These are phyloP conservation scores for Chymomyza costata DNA, from an alignment of 1,140 invertebrate species.

Conservation along the genomic window DNA sequence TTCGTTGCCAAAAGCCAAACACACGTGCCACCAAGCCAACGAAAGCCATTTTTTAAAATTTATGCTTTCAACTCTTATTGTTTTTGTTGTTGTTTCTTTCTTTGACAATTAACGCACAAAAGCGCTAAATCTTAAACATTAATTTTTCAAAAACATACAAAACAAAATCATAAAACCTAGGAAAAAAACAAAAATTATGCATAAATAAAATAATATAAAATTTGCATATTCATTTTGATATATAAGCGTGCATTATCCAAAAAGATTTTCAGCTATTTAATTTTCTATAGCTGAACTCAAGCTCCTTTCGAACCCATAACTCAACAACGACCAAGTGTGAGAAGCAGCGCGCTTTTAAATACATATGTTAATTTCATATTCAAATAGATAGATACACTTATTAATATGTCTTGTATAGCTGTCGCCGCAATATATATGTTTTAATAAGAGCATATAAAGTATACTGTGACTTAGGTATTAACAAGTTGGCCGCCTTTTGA, in stretches of 20 bases:
- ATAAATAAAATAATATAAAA: slow-evolving; percentile 71
- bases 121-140: slow-evolving; percentile 9
- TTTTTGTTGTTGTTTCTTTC: slow-evolving; percentile 32
- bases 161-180: slow-evolving; percentile 31
- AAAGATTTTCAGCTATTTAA: too few species aligned
- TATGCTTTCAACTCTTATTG: too few species aligned
- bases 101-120: slow-evolving; percentile 47
- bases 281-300: too few species aligned
- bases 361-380: slow-evolving; percentile 45
- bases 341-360: background rate
- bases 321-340: too few species aligned
- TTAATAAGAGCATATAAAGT: background rate
- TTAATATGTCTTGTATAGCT: background rate
- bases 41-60: too few species aligned
- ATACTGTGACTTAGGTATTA: background rate
- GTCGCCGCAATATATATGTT: background rate
- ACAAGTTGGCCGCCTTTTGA: background rate
- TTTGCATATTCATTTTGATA: slow-evolving; percentile 58
- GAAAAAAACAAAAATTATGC: slow-evolving; percentile 43
- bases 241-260: too few species aligned
- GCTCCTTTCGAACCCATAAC: slow-evolving; percentile 60
- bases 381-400: slow-evolving; percentile 17
- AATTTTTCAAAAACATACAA: slow-evolving; percentile 13
- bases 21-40: slow-evolving; percentile 44
- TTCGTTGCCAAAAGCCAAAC: slow-evolving; percentile 34